Conservation (phyloP, 2,113 vertebrate genomes). For the Sinosuthora webbiana region DNA sequence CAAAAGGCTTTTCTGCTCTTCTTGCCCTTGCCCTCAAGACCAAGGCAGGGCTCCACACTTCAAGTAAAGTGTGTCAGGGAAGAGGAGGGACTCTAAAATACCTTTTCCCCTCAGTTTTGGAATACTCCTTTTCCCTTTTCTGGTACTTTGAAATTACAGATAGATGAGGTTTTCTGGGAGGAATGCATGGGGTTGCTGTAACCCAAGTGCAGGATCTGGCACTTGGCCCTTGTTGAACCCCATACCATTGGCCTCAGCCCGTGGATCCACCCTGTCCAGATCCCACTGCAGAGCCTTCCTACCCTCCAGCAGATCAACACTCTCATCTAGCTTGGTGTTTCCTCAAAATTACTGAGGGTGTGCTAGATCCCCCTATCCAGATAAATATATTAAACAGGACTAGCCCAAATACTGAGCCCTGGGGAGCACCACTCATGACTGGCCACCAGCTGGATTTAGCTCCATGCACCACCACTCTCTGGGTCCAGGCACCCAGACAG, state of each 20-base stretch:
- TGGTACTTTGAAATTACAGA: background rate
- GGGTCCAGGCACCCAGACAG: background rate
- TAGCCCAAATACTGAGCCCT: background rate
- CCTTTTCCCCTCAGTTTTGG: accelerated
- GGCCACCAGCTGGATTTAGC: background rate
- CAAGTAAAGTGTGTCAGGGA: background rate
- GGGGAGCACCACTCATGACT: background rate
- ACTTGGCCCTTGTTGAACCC: background rate
- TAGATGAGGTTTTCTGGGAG: background rate
- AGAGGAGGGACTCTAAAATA: background rate
- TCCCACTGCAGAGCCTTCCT: background rate
- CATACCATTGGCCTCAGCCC: background rate
- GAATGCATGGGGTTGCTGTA: background rate
- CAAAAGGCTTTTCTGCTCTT: background rate
- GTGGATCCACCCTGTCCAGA: background rate
- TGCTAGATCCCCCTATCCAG: background rate
- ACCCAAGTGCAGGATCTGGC: background rate
- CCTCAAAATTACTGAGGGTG: background rate
- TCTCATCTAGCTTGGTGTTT: background rate
- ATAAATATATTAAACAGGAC: background rate
- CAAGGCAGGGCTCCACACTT: background rate
- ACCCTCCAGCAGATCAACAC: background rate
- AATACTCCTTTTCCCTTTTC: background rate
- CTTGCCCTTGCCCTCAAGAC: background rate
- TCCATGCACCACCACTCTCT: background rate